Evolutionary conservation across 2,113 vertebrate species (phyloP), one percentile per base, ranked within the genome.

Genomic region (Opisthocomus hoazin): DNA sequence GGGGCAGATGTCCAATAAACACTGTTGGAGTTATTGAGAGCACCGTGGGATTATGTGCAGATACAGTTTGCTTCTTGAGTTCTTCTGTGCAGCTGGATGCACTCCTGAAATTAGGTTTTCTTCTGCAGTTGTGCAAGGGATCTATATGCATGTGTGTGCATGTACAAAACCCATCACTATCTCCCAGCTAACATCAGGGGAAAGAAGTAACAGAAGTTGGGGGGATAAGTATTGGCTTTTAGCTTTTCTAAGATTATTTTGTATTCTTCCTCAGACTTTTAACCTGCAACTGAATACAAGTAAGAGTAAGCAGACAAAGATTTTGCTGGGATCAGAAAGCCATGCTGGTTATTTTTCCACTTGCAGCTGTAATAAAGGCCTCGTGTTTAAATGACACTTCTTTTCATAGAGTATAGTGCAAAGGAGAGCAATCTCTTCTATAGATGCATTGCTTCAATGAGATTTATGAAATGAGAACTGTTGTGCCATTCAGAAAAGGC

Each of bases 361-460:
- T 51, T 92, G 65, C 48, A 86, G 66, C 87, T 75, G 71, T 71
- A 81, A 86, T 64, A 95, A 86, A 95, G 74, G 69, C 69, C 29
- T 93, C 11, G 7, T 73, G 65, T 86, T 96, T 93, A 95, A 95
- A 82, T 90, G 94, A 83, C 84, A 76, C 66, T 60, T 94, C 70
- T 93, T 90, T 93, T 95, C 48, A 70, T 36, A n/a, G 43, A n/a
- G 1, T 20, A 15, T 30, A 92, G 36, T 51, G 70, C 66, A 90
- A 63, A 95, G 71, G 48, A 71, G 77, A 87, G 64, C 56, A 51
- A 46, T 85, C 90, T 90, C 37, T 60, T 88, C 80, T 91, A 57
- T 18, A 82, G 46, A 79, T 63, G 53, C 87, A 71, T 89, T 89
- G 43, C 94, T 92, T 96, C 92, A 86, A 36, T 88, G 71, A 90